A percentile compares a stretch with the other conserved stretches of the same genome.
Conservation (phyloP, 2,113 vertebrate species). For the Caretta caretta region DNA sequence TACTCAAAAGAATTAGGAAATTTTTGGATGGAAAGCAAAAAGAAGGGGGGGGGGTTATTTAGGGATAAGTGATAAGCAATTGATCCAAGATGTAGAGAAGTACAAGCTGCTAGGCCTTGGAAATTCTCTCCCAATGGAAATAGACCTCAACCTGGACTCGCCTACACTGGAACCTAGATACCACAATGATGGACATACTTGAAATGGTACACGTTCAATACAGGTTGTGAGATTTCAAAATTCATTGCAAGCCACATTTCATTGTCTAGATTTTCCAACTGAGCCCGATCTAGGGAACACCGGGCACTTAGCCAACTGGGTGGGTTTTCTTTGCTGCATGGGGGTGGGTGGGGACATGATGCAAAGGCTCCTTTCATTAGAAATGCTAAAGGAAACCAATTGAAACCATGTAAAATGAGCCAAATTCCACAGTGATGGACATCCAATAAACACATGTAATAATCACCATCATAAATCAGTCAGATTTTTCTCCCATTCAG, state of each 20-base stretch:
- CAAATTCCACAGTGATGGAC: neutral
- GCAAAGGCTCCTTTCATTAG: neutral
- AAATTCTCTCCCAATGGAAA: neutral
- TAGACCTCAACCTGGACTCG: neutral
- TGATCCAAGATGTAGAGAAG: neutral
- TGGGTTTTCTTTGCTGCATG: neutral
- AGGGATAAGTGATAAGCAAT: neutral
- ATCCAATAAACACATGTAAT: neutral
- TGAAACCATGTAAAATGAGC: neutral
- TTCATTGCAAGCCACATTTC: neutral
- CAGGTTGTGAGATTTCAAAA: neutral
- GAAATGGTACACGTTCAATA: neutral
- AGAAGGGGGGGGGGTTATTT: neutral
- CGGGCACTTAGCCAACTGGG: neutral
- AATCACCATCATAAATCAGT: neutral
- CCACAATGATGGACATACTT: neutral
- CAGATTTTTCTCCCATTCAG: neutral
- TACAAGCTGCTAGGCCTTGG: neutral
- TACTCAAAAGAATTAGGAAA: neutral
- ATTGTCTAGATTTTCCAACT: neutral
- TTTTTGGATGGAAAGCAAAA: neutral
- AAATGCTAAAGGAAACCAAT: neutral
- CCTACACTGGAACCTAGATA: neutral
- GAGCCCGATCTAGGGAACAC: neutral
- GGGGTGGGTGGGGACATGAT: neutral